Conservation (phyloP, 1,140 invertebrate genomes). For the Panulirus ornatus region DNA sequence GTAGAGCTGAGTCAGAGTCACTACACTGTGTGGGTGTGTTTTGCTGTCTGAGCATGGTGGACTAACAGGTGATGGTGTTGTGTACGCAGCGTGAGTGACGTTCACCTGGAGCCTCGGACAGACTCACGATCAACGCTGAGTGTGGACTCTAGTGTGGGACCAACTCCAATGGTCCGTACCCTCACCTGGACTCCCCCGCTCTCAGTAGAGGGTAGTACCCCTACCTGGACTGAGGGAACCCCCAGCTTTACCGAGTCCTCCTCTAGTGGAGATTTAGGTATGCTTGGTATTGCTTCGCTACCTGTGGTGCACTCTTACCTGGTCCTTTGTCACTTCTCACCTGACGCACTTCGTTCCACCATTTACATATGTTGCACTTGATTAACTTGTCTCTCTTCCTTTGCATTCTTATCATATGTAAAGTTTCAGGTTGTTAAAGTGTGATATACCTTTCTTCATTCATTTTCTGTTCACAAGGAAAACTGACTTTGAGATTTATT, state of each 20-base stretch:
- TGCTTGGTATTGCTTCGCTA: conserved; percentile 47
- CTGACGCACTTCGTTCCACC: not conserved
- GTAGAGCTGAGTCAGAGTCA: not conserved
- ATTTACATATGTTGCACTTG: not conserved
- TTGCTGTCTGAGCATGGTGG: conserved; percentile 54
- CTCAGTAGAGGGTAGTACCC: conserved; percentile 92
- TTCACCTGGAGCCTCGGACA: conserved; percentile 82
- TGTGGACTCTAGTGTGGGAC: conserved; percentile 81
- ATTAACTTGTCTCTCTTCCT: not conserved
- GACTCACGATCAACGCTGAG: conserved; percentile 85
- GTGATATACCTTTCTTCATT: too few species aligned
- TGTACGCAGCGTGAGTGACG: conserved; percentile 80
- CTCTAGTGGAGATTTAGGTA: conserved; percentile 93
- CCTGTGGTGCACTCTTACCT: not conserved
- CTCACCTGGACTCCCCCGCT: conserved; percentile 91
- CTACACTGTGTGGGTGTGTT: conserved; percentile 30
- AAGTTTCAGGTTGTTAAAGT: too few species aligned
- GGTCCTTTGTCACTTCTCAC: too few species aligned
- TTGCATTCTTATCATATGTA: not conserved
- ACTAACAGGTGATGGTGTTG: conserved; percentile 71
- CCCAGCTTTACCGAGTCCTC: conserved; percentile 97
- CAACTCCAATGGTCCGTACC: conserved; percentile 80
- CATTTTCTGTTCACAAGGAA: too few species aligned
- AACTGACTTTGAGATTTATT: too few species aligned
- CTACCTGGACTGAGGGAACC: conserved; percentile 98